Base-by-base conservation (phyloP, 2,797 vertebrate species). In the Chiroxiphia lanceolata region DNA sequence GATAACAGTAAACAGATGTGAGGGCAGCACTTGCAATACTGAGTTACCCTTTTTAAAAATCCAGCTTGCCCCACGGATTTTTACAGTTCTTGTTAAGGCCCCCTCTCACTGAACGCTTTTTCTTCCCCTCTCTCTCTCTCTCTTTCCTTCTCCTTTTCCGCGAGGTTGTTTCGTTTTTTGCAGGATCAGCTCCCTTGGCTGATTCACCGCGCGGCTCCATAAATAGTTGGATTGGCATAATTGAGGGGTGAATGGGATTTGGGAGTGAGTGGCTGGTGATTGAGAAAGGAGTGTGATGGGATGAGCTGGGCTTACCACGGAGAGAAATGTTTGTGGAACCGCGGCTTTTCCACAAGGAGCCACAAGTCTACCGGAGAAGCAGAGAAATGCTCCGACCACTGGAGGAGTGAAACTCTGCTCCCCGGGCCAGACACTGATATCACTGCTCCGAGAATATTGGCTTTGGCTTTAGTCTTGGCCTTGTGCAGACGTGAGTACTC, bases 1-100 rank as follows among this genome's bases (percentile, higher is more conserved):
- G 93, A 76, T 96, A 96, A 96, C 95, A 93, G 93, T 94, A 97
- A 96, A 93, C 95, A 96, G 96, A 97, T 97, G 95, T 96, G 80
- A 89, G 93, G 91, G 88, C 85, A 96, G 44, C 21, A 60, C 59
- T 40, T 76, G 70, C 67, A 82, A 51, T 82, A 33, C 96, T 71
- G 56, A 95, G 93, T 91, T 94, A 94, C 90, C 91, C 95, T 91
- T 79, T 69, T 79, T 69, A 74, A 69, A 94, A 95, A 90, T 38
- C 83, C 74, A 83, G 80, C 80, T 93, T 89, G 81, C 74, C 91
- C 95, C 53, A 1, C 68, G 94, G 93, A 93, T 91, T 96, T 94
- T 90, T 93, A 61, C 53, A 94, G 83, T 61, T 91, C 87, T 94
- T 40, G 59, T 91, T 87, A 91, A 93, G 67, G n/a, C 54, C 31